Conservation (phyloP, 2,888 invertebrate genomes). For the Chrysomela aeneicollis region DNA sequence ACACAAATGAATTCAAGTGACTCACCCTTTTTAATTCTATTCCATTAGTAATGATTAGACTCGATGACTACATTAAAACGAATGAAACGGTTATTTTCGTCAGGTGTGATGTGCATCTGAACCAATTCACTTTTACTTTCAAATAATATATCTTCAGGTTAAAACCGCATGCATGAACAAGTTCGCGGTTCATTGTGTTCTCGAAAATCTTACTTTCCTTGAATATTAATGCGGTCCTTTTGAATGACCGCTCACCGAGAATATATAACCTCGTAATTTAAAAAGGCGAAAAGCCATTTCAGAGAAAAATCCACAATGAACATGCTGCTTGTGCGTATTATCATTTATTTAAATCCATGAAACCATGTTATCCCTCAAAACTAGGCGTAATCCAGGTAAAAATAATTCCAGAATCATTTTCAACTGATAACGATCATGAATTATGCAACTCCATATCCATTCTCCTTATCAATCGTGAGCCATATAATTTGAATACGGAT, state of each 20-base stretch:
- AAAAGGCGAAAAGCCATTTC: no score
- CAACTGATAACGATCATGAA: background rate
- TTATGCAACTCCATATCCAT: slow-evolving; percentile 9
- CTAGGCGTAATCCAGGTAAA: background rate
- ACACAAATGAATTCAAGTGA: slow-evolving; percentile 20
- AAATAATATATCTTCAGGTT: slow-evolving; percentile 41
- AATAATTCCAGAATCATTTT: no score
- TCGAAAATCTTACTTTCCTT: slow-evolving; percentile 24
- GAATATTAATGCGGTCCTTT: slow-evolving; percentile 41
- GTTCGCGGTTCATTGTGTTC: slow-evolving; percentile 22
- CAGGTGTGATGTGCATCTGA: slow-evolving; percentile 19
- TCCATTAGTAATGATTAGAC: slow-evolving; percentile 13
- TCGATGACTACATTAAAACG: slow-evolving; percentile 29
- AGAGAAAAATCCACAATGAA: no score
- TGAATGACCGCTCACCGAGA: slow-evolving; percentile 22
- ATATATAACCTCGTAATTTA: no score
- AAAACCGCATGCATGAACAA: slow-evolving; percentile 18
- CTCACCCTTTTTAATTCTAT: slow-evolving; percentile 32
- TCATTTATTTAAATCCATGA: background rate
- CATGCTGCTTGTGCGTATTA: no score
- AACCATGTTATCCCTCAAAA: background rate
- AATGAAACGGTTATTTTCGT: slow-evolving; percentile 20
- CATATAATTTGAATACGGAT: slow-evolving; percentile 36
- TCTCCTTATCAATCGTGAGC: background rate
- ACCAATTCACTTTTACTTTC: slow-evolving; percentile 59